A percentile compares a stretch with the other conserved stretches of the same genome.
phyloP scores from a whole-genome alignment of 1,140 invertebrate genomes.

The Telenomus remus region DNA sequence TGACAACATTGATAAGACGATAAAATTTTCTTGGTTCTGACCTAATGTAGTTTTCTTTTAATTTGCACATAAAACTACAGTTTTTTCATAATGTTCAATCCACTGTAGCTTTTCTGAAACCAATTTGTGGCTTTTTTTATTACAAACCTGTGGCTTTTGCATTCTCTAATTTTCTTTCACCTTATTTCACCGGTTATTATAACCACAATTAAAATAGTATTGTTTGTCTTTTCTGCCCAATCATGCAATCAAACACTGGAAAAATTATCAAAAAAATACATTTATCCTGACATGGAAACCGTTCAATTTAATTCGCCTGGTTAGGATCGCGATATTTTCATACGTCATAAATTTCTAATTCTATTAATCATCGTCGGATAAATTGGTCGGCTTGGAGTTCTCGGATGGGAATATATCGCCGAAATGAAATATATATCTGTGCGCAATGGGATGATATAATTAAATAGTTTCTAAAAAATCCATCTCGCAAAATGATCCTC shows the following conservation, averaged over 20 bases:
- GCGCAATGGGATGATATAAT: constrained; percentile 32
- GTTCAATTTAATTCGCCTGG: neutral
- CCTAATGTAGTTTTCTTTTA: no score
- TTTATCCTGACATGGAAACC: neutral
- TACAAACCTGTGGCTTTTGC: no score
- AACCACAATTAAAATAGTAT: constrained; percentile 7
- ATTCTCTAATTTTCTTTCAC: constrained; percentile 6
- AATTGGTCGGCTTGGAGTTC: no score
- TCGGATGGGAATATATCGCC: no score
- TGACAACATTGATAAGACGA: no score
- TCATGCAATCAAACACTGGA: no score
- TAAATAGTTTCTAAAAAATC: constrained; percentile 39
- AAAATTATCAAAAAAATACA: no score
- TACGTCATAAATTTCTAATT: constrained; percentile 20
- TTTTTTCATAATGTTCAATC: neutral
- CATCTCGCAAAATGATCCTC: constrained; percentile 30
- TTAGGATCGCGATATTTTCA: constrained; percentile 4
- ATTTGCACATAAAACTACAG: no score
- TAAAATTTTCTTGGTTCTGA: no score
- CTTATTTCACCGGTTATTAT: neutral
- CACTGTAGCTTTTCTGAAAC: neutral
- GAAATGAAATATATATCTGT: constrained; percentile 16
- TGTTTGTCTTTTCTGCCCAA: no score
- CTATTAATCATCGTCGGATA: constrained; percentile 12
- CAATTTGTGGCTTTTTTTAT: neutral